These are phyloP conservation scores for Psittacara wagleri DNA, from an alignment of 2,113 vertebrate species.

Conservation along the genomic window DNA sequence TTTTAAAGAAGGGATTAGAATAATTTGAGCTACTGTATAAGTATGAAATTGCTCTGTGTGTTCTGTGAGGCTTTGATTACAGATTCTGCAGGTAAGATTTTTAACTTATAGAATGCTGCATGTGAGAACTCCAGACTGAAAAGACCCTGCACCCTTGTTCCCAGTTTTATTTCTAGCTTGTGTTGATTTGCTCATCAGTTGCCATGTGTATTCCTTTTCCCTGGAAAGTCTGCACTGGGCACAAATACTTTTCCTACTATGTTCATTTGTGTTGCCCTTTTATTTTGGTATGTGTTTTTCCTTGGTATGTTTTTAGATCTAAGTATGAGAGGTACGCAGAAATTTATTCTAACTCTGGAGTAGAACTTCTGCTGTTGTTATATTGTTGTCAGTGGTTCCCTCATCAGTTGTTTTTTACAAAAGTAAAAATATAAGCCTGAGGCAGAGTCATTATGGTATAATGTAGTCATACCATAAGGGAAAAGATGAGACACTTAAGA, in stretches of 20 bases:
- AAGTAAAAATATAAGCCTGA: not conserved
- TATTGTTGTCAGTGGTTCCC: constrained; percentile 47
- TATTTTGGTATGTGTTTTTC: constrained; percentile 70
- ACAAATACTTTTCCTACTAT: constrained; percentile 71
- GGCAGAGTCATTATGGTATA: not conserved
- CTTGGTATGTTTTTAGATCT: constrained; percentile 64
- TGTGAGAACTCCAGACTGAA: constrained; percentile 69
- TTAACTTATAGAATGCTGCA: constrained; percentile 78
- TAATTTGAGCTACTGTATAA: constrained; percentile 3
- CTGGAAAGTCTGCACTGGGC: constrained; percentile 71
- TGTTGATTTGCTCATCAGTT: constrained; percentile 76
- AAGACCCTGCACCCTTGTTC: constrained; percentile 65
- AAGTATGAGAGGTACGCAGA: constrained; percentile 45
- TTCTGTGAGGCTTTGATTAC: constrained; percentile 72
- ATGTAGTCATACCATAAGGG: not conserved
- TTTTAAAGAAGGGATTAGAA: not conserved
- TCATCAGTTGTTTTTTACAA: not conserved
- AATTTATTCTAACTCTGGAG: constrained; percentile 3
- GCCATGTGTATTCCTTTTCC: constrained; percentile 69
- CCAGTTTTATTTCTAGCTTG: constrained; percentile 74
- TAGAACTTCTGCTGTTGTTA: constrained; percentile 43
- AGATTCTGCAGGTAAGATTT: constrained; percentile 77
- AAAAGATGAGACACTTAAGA: not conserved
- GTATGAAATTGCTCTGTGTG: constrained; percentile 37
- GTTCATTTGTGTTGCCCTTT: constrained; percentile 75